These are phyloP conservation scores for Porites cylindrica DNA, from an alignment of 92 coral and sea anemone species.

Conservation along the genomic window DNA sequence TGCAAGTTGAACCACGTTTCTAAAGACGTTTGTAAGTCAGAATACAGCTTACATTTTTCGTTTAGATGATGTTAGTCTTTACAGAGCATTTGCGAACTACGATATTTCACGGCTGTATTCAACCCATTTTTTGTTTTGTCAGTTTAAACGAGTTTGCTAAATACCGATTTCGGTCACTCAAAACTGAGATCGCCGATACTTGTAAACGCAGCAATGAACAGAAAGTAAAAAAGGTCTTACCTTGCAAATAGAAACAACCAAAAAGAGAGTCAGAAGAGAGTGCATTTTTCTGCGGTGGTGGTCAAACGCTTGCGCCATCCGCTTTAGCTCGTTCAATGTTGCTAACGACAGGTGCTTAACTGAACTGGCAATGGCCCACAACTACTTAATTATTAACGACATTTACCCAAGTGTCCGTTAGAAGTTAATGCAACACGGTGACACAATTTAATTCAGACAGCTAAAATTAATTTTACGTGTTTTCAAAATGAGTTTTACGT, in stretches of 20 bases:
- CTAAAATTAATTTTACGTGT: not conserved
- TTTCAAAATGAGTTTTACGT: not conserved
- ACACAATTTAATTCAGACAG: not conserved
- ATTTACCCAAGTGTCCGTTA: constrained; percentile 22
- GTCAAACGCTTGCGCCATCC: not conserved
- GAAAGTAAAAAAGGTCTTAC: not conserved
- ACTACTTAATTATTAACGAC: constrained; percentile 42
- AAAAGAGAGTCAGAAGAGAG: not conserved
- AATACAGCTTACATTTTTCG: not conserved
- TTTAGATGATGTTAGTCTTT: not conserved
- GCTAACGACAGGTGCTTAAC: constrained; percentile 10
- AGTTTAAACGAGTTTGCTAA: not conserved
- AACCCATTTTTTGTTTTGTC: not conserved
- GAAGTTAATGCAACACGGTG: not conserved
- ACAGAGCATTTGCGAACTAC: not conserved
- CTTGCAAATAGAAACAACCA: constrained; percentile 1
- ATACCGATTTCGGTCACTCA: not conserved
- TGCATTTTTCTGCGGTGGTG: not conserved
- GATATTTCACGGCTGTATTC: not conserved
- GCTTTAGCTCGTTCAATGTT: constrained; percentile 1
- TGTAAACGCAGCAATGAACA: not conserved
- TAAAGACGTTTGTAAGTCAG: not conserved
- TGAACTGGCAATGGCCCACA: constrained; percentile 41
- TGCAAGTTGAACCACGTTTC: no score
- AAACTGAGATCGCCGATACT: not conserved